phyloP scores from a whole-genome alignment of 2,888 invertebrate species.

The Drosophila nigritarsus region DNA sequence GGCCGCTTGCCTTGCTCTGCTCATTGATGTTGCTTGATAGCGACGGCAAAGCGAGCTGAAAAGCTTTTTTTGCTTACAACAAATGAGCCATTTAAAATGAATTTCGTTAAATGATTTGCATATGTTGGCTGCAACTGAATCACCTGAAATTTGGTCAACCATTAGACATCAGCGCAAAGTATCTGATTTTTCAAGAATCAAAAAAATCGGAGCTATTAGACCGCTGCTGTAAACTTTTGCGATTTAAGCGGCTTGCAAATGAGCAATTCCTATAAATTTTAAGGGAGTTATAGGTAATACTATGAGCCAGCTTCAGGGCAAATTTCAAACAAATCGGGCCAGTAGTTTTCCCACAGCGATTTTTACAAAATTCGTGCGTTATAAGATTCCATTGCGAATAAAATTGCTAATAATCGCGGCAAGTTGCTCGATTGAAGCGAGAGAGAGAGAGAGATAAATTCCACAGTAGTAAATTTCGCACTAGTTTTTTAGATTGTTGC shows the following conservation, averaged over 20 bases:
- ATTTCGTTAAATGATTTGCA: conserved; percentile 80
- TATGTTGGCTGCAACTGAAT: conserved; percentile 41
- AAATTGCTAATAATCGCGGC: conserved; percentile 15
- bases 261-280: conserved; percentile 41
- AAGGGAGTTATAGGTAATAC: not conserved
- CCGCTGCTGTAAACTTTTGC: conserved; percentile 43
- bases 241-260: conserved; percentile 32
- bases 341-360: conserved; percentile 50
- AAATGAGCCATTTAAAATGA: conserved; percentile 75
- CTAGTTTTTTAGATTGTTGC: conserved; percentile 13
- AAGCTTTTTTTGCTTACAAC: conserved; percentile 67
- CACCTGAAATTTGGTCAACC: conserved; percentile 20
- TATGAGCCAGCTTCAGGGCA: not conserved
- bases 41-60: conserved; percentile 49
- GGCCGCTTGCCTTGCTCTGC: conserved; percentile 62
- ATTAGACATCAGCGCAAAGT: conserved; percentile 14
- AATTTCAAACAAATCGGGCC: conserved; percentile 53
- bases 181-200: conserved; percentile 79
- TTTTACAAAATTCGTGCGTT: conserved; percentile 69
- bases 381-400: conserved; percentile 33
- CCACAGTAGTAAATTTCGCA: conserved; percentile 10
- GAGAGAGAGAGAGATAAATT: conserved; percentile 23
- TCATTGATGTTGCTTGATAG: conserved; percentile 47
- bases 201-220: conserved; percentile 65
- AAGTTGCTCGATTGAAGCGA: conserved; percentile 13